Evolutionary conservation across 2,797 vertebrate genomes (phyloP).

Genomic region (Benthosema pterotum): DNA sequence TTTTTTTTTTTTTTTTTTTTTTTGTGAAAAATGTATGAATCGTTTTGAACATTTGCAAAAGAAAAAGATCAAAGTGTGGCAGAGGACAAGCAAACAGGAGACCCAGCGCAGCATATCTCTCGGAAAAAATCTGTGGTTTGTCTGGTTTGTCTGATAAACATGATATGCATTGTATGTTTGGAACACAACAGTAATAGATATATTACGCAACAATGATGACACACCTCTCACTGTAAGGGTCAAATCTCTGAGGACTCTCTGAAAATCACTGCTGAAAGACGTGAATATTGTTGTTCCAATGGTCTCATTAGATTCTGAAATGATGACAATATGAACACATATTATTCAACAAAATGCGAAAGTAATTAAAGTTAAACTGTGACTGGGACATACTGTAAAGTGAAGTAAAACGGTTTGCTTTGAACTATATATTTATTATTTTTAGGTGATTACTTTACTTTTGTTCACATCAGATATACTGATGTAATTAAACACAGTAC

Average conservation of each 20-base stretch:
- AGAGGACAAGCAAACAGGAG: not conserved
- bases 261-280: conserved; percentile 60
- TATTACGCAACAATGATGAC: not conserved
- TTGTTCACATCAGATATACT: too few relatives aligned
- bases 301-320: conserved; percentile 65
- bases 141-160: not conserved
- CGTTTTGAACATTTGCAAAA: too few relatives aligned
- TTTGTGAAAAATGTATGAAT: too few relatives aligned
- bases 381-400: too few relatives aligned
- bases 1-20: too few relatives aligned
- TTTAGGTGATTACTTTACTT: too few relatives aligned
- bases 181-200: not conserved
- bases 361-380: not conserved
- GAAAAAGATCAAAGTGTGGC: not conserved
- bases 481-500: too few relatives aligned
- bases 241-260: conserved; percentile 55
- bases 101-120: not conserved
- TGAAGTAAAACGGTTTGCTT: too few relatives aligned
- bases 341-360: not conserved
- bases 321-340: not conserved
- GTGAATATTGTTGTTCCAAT: conserved; percentile 65
- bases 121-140: not conserved
- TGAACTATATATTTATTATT: too few relatives aligned
- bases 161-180: not conserved
- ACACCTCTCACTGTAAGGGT: conserved; percentile 71